A percentile compares a stretch with the other conserved stretches of the same genome.
These are phyloP conservation scores for Euphydryas editha DNA, from an alignment of 2,888 invertebrate genomes.

Conservation along the genomic window DNA sequence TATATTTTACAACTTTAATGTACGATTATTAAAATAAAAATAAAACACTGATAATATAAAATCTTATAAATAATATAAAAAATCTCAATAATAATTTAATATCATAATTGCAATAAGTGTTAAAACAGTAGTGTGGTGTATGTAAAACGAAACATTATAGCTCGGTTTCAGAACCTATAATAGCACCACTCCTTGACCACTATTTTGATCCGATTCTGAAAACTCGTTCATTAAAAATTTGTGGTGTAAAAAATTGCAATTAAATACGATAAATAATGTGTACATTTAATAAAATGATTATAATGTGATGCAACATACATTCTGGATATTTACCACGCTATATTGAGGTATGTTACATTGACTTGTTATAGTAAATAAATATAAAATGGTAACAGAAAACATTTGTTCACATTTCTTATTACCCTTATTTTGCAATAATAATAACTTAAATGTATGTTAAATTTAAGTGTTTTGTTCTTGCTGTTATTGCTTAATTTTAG, in stretches of 20 bases:
- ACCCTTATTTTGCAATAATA: background rate
- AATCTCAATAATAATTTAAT: background rate
- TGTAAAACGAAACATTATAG: slow-evolving; percentile 19
- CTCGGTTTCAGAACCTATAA: slow-evolving; percentile 22
- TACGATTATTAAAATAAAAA: background rate
- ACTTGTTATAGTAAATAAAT: slow-evolving; percentile 25
- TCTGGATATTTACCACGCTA: slow-evolving; percentile 9
- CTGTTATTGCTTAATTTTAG: background rate
- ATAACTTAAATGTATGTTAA: background rate
- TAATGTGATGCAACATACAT: slow-evolving; percentile 24
- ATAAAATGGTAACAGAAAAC: slow-evolving; percentile 18
- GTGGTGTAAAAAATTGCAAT: slow-evolving; percentile 24
- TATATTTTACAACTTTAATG: background rate
- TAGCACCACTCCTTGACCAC: slow-evolving; percentile 53
- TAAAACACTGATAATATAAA: background rate
- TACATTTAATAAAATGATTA: slow-evolving; percentile 17
- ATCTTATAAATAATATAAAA: background rate
- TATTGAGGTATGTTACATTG: slow-evolving; percentile 23
- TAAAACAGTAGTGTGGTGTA: background rate
- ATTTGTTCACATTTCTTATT: background rate
- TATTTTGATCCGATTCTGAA: slow-evolving; percentile 48
- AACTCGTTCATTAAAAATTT: slow-evolving; percentile 24
- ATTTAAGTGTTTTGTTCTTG: background rate
- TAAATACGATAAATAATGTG: slow-evolving; percentile 29
- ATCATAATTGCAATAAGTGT: background rate